These are phyloP conservation scores for Amblyopsis rosae DNA, from an alignment of 2,113 vertebrate genomes.

Conservation along the genomic window DNA sequence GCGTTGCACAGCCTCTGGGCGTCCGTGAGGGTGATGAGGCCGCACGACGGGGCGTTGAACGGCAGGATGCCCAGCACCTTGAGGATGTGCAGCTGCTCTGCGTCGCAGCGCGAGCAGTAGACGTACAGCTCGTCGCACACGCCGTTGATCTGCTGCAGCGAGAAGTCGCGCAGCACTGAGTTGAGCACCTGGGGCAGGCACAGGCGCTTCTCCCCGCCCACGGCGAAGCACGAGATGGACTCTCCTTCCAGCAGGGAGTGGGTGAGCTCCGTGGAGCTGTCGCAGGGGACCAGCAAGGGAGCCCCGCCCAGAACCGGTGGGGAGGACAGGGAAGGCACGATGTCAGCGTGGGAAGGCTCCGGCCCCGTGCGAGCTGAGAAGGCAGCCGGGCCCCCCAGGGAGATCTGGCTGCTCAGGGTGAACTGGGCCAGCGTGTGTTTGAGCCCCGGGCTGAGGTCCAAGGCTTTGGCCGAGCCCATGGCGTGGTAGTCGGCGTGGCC, in stretches of 20 bases:
- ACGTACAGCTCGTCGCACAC: constrained; percentile 97
- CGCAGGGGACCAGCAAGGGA: constrained; percentile 91
- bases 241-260: constrained; percentile 93
- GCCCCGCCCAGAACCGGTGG: constrained; percentile 90
- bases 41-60: constrained; percentile 95
- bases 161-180: constrained; percentile 95
- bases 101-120: constrained; percentile 94
- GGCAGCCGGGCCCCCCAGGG: constrained; percentile 92
- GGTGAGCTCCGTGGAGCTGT: constrained; percentile 96
- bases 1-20: constrained; percentile 96
- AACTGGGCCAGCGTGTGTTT: constrained; percentile 98
- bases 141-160: constrained; percentile 95
- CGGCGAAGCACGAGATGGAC: constrained; percentile 95
- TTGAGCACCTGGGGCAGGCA: constrained; percentile 97
- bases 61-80: constrained; percentile 97
- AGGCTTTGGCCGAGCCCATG: constrained; percentile 78
- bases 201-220: constrained; percentile 95
- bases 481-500: constrained; percentile 70
- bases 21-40: constrained; percentile 94
- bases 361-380: constrained; percentile 92
- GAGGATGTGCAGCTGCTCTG: constrained; percentile 94
- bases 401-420: constrained; percentile 96
- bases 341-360: constrained; percentile 81
- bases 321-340: constrained; percentile 85
- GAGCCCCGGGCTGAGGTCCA: constrained; percentile 93